Percentiles rank a stretch among this genome's conserved stretches.
Conservation (phyloP, 2,113 vertebrate genomes). For the Acrocephalus arundinaceus region DNA sequence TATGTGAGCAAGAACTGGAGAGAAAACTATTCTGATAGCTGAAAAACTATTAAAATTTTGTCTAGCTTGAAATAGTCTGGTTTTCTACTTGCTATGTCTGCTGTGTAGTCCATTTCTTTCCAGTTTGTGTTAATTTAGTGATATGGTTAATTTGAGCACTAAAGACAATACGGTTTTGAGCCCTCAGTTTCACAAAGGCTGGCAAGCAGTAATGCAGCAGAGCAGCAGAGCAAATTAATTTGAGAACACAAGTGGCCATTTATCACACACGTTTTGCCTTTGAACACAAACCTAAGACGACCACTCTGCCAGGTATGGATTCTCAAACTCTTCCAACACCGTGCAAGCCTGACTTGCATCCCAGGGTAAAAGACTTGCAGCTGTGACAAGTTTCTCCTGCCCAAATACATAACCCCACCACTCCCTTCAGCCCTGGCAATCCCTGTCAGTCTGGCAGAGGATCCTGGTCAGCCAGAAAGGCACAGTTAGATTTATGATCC, state of each 20-base stretch:
- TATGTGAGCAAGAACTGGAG: background rate
- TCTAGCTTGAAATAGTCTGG: background rate
- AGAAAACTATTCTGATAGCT: background rate
- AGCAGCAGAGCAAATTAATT: background rate
- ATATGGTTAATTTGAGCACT: background rate
- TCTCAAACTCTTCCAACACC: background rate
- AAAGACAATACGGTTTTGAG: background rate
- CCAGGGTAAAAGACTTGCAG: background rate
- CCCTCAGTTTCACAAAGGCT: background rate
- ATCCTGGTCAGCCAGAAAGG: background rate
- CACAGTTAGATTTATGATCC: background rate
- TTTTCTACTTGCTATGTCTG: background rate
- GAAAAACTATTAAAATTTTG: background rate
- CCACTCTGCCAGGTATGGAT: background rate
- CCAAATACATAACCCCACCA: background rate
- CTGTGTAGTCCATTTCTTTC: background rate
- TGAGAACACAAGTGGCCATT: background rate
- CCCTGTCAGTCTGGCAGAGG: background rate
- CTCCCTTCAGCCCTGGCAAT: background rate
- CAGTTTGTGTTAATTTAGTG: background rate
- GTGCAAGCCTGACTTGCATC: fast-evolving
- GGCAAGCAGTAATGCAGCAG: background rate
- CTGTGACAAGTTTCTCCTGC: background rate
- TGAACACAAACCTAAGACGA: background rate
- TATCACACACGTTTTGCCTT: background rate